Evolutionary conservation across 2,797 vertebrate genomes (phyloP).

Genomic region (Enteromius anoplus): DNA sequence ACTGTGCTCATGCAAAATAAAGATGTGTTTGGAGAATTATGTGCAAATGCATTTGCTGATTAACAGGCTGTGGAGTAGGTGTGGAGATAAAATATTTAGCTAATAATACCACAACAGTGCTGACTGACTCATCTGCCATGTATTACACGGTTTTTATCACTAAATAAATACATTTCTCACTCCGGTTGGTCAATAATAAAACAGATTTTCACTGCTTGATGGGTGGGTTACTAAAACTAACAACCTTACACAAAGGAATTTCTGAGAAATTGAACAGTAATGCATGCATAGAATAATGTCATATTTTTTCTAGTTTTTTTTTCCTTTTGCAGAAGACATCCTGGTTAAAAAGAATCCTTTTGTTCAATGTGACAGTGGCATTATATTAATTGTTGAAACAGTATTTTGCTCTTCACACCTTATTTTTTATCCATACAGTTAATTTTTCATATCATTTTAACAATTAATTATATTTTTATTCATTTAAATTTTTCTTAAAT

Average conservation of each 20-base stretch:
- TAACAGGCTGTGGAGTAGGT: constrained; percentile 28
- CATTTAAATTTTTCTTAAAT: not conserved
- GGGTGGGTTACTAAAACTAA: not conserved
- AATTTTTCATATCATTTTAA: not conserved
- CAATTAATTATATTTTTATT: not conserved
- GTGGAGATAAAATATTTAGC: constrained; percentile 15
- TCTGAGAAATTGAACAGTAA: not conserved
- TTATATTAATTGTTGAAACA: not conserved
- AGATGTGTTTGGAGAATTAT: not conserved
- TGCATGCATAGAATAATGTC: no score
- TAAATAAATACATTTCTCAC: constrained; percentile 14
- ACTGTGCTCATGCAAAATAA: constrained; percentile 23
- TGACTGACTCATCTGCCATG: constrained; percentile 15
- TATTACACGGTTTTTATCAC: not conserved
- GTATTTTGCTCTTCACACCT: not conserved
- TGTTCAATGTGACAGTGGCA: not conserved
- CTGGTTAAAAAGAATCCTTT: not conserved
- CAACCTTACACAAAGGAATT: not conserved
- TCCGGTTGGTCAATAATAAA: not conserved
- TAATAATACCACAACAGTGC: constrained; percentile 23
- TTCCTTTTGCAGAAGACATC: not conserved
- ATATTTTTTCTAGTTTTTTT: no score
- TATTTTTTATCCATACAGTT: not conserved
- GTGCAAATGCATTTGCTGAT: constrained; percentile 36
- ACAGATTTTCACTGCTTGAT: not conserved